Evolutionary conservation across 2,888 invertebrate genomes (phyloP).

Genomic region (Cephonodes hylas): DNA sequence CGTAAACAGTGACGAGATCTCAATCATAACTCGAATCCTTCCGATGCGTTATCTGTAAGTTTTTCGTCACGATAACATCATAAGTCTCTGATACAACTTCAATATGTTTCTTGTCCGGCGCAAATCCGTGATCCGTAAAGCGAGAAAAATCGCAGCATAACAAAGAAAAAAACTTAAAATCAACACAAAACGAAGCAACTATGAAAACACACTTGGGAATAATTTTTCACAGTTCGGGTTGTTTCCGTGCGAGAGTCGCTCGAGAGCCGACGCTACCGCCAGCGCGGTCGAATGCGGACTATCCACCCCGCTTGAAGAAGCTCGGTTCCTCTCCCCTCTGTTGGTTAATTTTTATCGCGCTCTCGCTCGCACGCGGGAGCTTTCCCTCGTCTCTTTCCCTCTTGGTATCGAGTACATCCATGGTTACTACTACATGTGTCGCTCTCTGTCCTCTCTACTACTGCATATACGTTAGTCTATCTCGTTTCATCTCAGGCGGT

Average conservation of each 20-base stretch:
- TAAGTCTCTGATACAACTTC: conserved; percentile 33
- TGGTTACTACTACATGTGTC: conserved; percentile 76
- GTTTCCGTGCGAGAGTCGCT: conserved; percentile 46
- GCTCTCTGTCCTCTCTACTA: conserved; percentile 77
- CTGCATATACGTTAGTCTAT: conserved; percentile 81
- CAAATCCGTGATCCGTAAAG: conserved; percentile 33
- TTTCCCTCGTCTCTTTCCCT: conserved; percentile 64
- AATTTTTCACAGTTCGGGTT: conserved; percentile 71
- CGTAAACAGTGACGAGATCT: conserved; percentile 51
- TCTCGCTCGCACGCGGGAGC: conserved; percentile 69
- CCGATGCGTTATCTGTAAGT: conserved; percentile 40
- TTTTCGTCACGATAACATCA: conserved; percentile 53
- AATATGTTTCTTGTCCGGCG: conserved; percentile 32
- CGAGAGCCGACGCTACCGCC: conserved; percentile 58
- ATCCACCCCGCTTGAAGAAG: conserved; percentile 80
- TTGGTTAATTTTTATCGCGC: conserved; percentile 71
- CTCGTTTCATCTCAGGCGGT: conserved; percentile 80
- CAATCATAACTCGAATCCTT: conserved; percentile 56
- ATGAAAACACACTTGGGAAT: conserved; percentile 60
- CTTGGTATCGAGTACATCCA: conserved; percentile 62
- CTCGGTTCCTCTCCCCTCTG: conserved; percentile 78
- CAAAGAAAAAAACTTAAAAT: conserved; percentile 43
- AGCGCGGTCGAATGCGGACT: conserved; percentile 78
- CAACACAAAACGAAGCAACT: conserved; percentile 53
- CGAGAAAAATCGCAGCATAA: conserved; percentile 32